phyloP scores from a whole-genome alignment of 2,888 invertebrate genomes.

The Acronicta aceris region DNA sequence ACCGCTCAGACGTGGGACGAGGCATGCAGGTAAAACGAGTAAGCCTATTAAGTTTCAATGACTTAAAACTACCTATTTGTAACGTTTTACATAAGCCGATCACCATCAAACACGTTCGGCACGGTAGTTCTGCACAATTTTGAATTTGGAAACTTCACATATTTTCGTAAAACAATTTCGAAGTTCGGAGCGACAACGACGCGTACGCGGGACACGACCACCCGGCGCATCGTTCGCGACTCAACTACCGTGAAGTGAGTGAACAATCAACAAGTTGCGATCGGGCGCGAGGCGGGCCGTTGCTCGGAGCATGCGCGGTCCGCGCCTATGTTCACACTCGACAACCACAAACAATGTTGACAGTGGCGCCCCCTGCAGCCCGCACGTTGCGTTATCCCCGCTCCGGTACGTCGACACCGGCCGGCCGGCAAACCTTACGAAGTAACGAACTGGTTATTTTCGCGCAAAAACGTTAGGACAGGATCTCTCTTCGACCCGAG shows the following conservation, averaged over 20 bases:
- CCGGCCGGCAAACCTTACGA: constrained; percentile 66
- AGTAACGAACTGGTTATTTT: constrained; percentile 77
- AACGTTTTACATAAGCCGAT: constrained; percentile 73
- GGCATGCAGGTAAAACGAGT: constrained; percentile 87
- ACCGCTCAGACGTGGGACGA: constrained; percentile 86
- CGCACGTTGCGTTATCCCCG: constrained; percentile 42
- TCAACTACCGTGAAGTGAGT: constrained; percentile 85
- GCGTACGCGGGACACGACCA: constrained; percentile 78
- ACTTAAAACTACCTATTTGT: constrained; percentile 82
- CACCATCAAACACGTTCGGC: constrained; percentile 71
- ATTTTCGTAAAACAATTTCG: constrained; percentile 86
- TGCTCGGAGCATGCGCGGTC: constrained; percentile 83
- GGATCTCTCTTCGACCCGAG: constrained; percentile 65
- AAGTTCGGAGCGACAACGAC: constrained; percentile 80
- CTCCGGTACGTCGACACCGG: constrained; percentile 38
- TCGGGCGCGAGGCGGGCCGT: constrained; percentile 79
- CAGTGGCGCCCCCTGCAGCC: constrained; percentile 54
- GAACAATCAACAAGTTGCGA: constrained; percentile 88
- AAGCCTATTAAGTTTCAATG: constrained; percentile 86
- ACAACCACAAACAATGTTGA: constrained; percentile 75
- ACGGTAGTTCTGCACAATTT: constrained; percentile 75
- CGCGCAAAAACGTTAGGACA: constrained; percentile 84
- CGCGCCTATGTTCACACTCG: constrained; percentile 79
- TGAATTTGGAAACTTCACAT: constrained; percentile 85
- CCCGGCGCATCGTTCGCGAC: constrained; percentile 84